These are phyloP conservation scores for Thymelicus acteon DNA, from an alignment of 2,888 invertebrate species.

Conservation along the genomic window DNA sequence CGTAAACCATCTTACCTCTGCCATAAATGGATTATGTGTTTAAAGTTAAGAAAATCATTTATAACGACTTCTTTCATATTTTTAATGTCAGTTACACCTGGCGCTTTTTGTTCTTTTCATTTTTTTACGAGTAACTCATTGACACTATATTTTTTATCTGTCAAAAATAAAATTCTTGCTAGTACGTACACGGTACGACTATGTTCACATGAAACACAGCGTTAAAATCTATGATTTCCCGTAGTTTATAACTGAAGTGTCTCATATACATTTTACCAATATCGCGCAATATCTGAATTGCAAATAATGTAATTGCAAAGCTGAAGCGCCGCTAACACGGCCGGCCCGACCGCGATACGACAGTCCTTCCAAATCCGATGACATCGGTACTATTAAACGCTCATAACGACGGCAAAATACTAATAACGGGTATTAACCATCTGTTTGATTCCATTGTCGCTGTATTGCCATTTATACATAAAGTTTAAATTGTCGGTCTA, in stretches of 20 bases:
- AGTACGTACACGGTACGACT: no score
- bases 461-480: background rate
- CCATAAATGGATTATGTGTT: background rate
- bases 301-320: slow-evolving; percentile 63
- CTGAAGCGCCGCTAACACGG: slow-evolving; percentile 59
- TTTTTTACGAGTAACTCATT: background rate
- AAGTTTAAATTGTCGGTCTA: no score
- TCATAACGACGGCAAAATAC: slow-evolving; percentile 9
- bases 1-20: background rate
- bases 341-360: slow-evolving; percentile 63
- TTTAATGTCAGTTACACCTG: no score
- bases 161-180: no score
- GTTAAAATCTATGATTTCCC: background rate
- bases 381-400: slow-evolving; percentile 62
- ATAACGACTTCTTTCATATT: no score
- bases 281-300: slow-evolving; percentile 58
- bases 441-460: background rate
- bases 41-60: background rate
- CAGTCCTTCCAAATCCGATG: slow-evolving; percentile 54
- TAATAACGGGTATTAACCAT: slow-evolving; percentile 24
- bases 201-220: no score
- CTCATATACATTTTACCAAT: slow-evolving; percentile 27
- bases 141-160: background rate
- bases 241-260: background rate
- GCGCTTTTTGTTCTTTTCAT: background rate